Base-by-base conservation (phyloP, 2,113 vertebrate genomes). In the Opisthocomus hoazin region DNA sequence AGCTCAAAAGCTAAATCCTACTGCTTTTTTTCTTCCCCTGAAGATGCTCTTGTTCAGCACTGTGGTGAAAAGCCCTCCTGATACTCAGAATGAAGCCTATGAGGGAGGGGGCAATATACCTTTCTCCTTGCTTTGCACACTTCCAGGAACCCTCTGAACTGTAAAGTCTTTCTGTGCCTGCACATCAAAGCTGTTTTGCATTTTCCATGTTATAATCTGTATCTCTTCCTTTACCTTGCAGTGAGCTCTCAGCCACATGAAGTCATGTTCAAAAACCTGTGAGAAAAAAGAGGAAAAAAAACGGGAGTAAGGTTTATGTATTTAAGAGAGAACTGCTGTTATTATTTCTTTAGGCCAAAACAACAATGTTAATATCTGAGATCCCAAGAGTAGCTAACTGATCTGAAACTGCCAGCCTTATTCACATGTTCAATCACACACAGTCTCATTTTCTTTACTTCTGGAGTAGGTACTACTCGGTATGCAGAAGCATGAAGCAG, bases 401-500 rank as follows among this genome's bases (percentile, higher is more conserved):
- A 93, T 90, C 95, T 86, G 78, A 90, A 96, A 90, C 58, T 94
- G 90, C 70, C 69, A 94, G 77, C 36, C 48, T 93, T 87, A 76
- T 87, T 91, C 84, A 85, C 65, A 84, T 0, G 1, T 87, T 94
- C 81, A 84, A 46, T 88, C 91, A 86, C 70, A 90, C 46, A 80
- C 5, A 91, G 46, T 30, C 78, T 88, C 66, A 77, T 96, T 96
- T 90, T 76, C 81, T 66, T 93, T 91, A 83, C 78, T 96, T 96
- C 41, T 88, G 84, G 84, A 88, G 84, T 46, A 93, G 90, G 18
- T 46, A 46, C 81, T 93, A 73, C 70, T 96, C 94, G 94, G 87
- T 95, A 96, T 96, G 93, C 93, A 93, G 92, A 76, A 90, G 54
- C 87, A 88, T 87, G 87, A 91, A 91, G 90, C 60, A 78, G 69